Base-by-base conservation (phyloP, 2,113 vertebrate species). In the Dolichallabes microphthalmus region DNA sequence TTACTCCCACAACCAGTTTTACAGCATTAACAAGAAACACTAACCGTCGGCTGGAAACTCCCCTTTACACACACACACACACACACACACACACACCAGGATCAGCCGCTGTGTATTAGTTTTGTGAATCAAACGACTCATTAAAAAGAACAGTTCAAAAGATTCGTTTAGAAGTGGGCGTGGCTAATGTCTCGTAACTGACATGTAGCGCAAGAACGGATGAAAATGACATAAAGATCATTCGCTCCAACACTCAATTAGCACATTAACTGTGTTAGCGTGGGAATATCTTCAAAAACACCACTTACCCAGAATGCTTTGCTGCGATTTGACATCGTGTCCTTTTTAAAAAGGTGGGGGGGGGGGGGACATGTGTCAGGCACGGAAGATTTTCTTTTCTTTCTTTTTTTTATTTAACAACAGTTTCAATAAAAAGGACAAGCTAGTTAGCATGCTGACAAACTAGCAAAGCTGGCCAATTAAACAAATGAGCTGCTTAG, bases 301-400 rank as follows among this genome's bases (percentile, higher is more conserved):
- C n/a, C 68, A 82, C 80, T 82, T 82, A 82, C 80, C 80, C 80
- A 82, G 50, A 68, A 82, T 52, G 63, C 80, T 82, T 82, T 82
- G 80, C 80, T 69, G 80, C 19, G 63, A 15, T 82, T 35, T 32
- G 63, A 30, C 5, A 27, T 2, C 0, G 61, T 32, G 53, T 32
- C 80, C 80, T 82, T 82, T 82, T 55, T 10, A 69, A 55, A 55
- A n/a, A n/a, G n/a, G n/a, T n/a, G n/a, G n/a, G 35, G n/a, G 63
- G 63, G 63, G 78, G 25, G 63, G 69, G 30, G 30, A 22, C 3
- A 20, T 45, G 39, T 9, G 13, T 82, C 25, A 52, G 60, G 53
- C 7, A 14, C 12, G 22, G 13, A 52, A 20, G 32, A 52, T 20
- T 52, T 6, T 63, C 2, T 19, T 25, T 52, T 66, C 11, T n/a